phyloP scores from a whole-genome alignment of 2,888 invertebrate species.

The Schizaphis graminum region DNA sequence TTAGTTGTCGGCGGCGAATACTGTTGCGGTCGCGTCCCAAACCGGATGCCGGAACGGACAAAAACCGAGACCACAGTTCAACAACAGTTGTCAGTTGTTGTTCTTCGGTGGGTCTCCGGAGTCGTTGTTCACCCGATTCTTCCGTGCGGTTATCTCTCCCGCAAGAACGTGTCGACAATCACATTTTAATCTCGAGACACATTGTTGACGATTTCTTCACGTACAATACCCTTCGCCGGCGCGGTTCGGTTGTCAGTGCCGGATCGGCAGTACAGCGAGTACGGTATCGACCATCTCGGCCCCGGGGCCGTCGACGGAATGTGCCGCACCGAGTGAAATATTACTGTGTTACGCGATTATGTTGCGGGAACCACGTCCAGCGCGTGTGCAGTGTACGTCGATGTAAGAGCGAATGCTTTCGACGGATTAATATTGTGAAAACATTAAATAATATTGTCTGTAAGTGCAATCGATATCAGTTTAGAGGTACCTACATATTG shows the following conservation, averaged over 20 bases:
- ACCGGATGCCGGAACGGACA: constrained; percentile 37
- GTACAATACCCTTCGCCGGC: neutral
- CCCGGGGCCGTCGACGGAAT: neutral
- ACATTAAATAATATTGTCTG: neutral
- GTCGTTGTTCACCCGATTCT: neutral
- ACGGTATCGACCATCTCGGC: neutral
- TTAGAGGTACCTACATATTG: neutral
- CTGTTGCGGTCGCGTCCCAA: neutral
- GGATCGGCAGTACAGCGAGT: neutral
- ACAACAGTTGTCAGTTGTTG: neutral
- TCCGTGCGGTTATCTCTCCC: neutral
- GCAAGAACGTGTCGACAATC: neutral
- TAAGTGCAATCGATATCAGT: neutral
- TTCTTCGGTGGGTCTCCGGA: neutral
- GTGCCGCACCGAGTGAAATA: constrained; percentile 1
- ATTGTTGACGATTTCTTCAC: neutral
- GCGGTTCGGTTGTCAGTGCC: neutral
- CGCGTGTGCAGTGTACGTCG: neutral
- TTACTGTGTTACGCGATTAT: neutral
- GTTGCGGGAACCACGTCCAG: neutral
- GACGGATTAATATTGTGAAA: neutral
- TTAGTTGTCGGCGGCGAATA: neutral
- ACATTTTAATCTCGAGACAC: neutral
- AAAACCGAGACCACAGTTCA: neutral
- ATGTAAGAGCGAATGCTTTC: neutral